Evolutionary conservation across 2,888 invertebrate species (phyloP), one percentile per base, ranked within the genome.

Genomic region (Ormyrus labotus): DNA sequence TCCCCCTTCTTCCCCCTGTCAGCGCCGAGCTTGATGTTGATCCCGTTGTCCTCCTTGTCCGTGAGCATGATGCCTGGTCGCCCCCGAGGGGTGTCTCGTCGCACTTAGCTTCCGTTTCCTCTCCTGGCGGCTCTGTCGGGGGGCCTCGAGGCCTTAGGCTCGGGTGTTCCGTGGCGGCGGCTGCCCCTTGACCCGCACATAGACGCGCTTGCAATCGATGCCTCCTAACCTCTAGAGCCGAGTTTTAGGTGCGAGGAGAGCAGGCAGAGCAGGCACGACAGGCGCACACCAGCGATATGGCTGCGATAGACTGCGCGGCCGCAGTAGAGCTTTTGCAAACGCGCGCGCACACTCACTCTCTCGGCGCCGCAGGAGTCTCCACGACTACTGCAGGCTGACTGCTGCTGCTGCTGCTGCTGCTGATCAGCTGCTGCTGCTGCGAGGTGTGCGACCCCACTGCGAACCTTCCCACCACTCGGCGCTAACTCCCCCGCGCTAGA

Each of bases 31-130:
- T 89, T 89, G 77, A 90, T 90, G 86, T 87, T 89, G 83, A 90
- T 89, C 65, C 90, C 90, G 86, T 89, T 89, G 86, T 89, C 90
- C 81, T 89, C 88, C 81, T 88, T 89, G 83, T 87, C 88, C 78
- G 85, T 86, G 81, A 84, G 86, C 86, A 88, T 87, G 84, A 85
- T 87, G 85, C 19, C 63, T 63, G 48, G 45, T 64, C 19, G 63
- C 47, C n/a, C 72, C 55, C 47, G 53, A 13, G 53, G 55, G 53
- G 9, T 11, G 9, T 45, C 63, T 6, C 10, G 1, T 34, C 10
- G 45, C 63, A 6, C 63, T 63, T 10, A 6, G 71, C 60, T n/a
- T 53, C 68, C 45, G 74, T 7, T 10, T 55, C 63, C 64, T 47
- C 45, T 48, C 48, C 67, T 58, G 4, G 47, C 13, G 13, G 51